Conservation (phyloP, 2,888 invertebrate species). For the Poecilus cupreus region DNA sequence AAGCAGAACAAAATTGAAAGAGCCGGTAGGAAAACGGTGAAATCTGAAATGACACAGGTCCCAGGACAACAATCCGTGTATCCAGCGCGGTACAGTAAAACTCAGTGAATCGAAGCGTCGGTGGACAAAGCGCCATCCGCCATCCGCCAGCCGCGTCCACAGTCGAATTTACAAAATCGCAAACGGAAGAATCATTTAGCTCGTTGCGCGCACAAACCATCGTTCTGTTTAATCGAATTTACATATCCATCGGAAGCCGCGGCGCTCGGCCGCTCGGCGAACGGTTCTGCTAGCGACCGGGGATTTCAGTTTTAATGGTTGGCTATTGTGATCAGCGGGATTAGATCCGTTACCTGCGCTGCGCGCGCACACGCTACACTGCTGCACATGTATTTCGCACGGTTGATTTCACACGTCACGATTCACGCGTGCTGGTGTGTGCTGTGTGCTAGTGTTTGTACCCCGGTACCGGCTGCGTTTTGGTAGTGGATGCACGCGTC, state of each 20-base stretch:
- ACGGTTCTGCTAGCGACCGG: slow-evolving; percentile 9
- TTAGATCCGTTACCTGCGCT: slow-evolving; percentile 52
- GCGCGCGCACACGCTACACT: slow-evolving; percentile 24
- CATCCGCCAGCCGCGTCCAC: background rate
- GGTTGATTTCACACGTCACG: slow-evolving; percentile 54
- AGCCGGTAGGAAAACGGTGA: background rate
- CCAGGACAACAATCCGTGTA: background rate
- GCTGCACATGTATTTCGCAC: slow-evolving; percentile 39
- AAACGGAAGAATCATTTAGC: slow-evolving; percentile 59
- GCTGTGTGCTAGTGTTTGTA: slow-evolving; percentile 1
- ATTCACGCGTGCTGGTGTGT: slow-evolving; percentile 38
- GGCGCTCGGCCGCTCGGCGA: background rate
- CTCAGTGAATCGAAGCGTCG: slow-evolving; percentile 23
- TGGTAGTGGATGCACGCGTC: slow-evolving; percentile 50
- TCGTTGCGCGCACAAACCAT: slow-evolving; percentile 51
- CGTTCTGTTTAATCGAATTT: slow-evolving; percentile 58
- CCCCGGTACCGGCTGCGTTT: slow-evolving; percentile 13
- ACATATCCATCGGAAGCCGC: slow-evolving; percentile 57
- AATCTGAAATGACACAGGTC: slow-evolving; percentile 2
- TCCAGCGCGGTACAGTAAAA: background rate
- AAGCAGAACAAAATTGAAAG: background rate
- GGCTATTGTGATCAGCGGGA: slow-evolving; percentile 55
- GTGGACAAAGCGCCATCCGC: slow-evolving; percentile 19
- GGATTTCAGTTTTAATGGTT: slow-evolving; percentile 58
- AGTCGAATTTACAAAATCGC: slow-evolving; percentile 54